A percentile compares a stretch with the other conserved stretches of the same genome.
Conservation (phyloP, 2,888 invertebrate genomes). For the Nudaria mundana region DNA sequence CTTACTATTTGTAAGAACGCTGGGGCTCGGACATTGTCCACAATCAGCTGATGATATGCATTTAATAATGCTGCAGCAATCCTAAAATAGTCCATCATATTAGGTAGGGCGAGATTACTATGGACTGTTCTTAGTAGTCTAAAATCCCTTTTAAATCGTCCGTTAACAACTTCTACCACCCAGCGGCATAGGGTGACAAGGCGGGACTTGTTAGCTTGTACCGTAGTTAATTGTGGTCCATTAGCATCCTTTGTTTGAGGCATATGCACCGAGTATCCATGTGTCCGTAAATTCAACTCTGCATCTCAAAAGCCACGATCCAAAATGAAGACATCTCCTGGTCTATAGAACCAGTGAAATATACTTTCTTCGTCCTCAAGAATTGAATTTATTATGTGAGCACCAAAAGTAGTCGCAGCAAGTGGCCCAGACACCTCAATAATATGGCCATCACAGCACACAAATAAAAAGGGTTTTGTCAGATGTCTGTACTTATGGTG, state of each 20-base stretch:
- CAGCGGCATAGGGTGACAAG: not conserved
- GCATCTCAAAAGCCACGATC: no score
- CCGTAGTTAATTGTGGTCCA: not conserved
- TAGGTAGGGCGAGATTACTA: not conserved
- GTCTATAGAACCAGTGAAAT: no score
- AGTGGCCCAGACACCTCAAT: not conserved
- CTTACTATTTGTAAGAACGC: no score
- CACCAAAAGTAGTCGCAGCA: not conserved
- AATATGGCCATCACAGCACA: conserved; percentile 1
- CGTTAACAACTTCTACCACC: not conserved
- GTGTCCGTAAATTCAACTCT: not conserved
- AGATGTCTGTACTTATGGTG: not conserved
- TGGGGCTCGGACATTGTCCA: no score
- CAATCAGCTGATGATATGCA: no score
- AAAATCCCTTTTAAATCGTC: conserved; percentile 17
- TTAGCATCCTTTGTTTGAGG: not conserved
- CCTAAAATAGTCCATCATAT: not conserved
- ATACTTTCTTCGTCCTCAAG: no score
- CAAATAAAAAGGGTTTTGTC: not conserved
- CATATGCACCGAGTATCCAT: not conserved
- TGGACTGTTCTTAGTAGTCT: conserved; percentile 13
- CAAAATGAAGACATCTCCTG: no score
- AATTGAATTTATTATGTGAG: not conserved
- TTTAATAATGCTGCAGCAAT: not conserved
- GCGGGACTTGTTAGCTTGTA: not conserved